phyloP scores from a whole-genome alignment of 2,888 invertebrate species.

The Drosophila rubida region DNA sequence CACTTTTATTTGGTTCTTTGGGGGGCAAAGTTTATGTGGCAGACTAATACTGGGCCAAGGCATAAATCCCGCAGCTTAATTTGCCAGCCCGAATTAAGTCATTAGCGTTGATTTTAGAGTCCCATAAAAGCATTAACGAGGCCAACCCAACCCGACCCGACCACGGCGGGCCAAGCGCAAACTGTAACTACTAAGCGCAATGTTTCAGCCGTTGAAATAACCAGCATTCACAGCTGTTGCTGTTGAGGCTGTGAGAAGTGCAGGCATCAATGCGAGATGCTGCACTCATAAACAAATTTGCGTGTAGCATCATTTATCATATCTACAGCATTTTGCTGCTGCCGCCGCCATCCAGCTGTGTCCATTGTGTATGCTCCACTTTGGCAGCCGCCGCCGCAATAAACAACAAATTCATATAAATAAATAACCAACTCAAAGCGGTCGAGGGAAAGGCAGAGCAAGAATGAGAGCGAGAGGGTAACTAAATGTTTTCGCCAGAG shows the following conservation, averaged over 20 bases:
- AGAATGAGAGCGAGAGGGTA: background rate
- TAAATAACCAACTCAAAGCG: constrained; percentile 36
- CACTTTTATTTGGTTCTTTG: constrained; percentile 37
- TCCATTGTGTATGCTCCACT: constrained; percentile 51
- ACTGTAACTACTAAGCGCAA: constrained; percentile 7
- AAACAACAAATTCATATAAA: constrained; percentile 37
- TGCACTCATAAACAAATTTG: constrained; percentile 72
- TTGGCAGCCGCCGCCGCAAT: constrained; percentile 30
- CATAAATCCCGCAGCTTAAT: constrained; percentile 61
- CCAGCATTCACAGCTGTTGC: constrained; percentile 15
- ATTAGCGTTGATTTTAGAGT: constrained; percentile 69
- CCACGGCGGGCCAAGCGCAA: background rate
- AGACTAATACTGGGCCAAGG: constrained; percentile 23
- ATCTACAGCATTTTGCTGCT: background rate
- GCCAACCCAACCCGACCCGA: background rate
- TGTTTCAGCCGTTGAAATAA: constrained; percentile 21
- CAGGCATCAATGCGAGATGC: constrained; percentile 53
- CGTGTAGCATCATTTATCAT: constrained; percentile 70
- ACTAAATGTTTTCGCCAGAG: constrained; percentile 34
- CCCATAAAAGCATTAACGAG: constrained; percentile 65
- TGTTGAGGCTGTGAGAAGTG: too few species aligned
- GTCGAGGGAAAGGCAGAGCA: constrained; percentile 10
- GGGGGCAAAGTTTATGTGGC: constrained; percentile 51
- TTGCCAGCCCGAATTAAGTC: constrained; percentile 62
- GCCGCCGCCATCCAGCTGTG: constrained; percentile 50